These are phyloP conservation scores for Rattus rattus DNA, from an alignment of 2,113 vertebrate species.

Conservation along the genomic window DNA sequence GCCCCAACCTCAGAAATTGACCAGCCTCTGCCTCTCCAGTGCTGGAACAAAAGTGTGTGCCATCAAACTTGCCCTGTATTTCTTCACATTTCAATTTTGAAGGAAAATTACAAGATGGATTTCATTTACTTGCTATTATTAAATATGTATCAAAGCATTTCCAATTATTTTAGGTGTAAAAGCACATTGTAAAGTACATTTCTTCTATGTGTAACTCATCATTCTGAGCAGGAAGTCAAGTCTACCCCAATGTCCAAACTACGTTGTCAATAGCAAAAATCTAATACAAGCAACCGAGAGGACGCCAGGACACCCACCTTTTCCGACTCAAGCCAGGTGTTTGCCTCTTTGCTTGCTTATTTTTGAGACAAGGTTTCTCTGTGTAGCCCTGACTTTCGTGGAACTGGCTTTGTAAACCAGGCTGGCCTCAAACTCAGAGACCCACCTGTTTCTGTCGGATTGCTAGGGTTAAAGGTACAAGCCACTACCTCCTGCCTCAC, in stretches of 20 bases:
- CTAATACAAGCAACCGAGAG: neutral
- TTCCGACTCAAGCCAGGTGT: neutral
- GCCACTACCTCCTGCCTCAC: neutral
- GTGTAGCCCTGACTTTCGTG: neutral
- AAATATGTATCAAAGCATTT: neutral
- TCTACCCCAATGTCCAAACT: neutral
- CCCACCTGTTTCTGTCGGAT: neutral
- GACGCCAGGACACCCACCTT: neutral
- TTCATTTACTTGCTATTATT: conserved; percentile 36
- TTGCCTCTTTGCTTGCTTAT: neutral
- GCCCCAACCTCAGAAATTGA: neutral
- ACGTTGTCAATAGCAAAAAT: neutral
- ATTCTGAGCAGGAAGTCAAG: neutral
- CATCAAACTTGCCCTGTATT: neutral
- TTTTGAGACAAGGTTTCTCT: neutral
- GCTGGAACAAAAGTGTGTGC: neutral
- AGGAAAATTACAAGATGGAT: neutral
- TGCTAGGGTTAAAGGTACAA: neutral
- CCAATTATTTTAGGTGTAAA: neutral
- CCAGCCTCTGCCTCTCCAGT: neutral
- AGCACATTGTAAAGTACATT: neutral
- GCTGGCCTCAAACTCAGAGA: neutral
- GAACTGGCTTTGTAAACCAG: neutral
- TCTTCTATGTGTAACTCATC: neutral
- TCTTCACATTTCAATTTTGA: conserved; percentile 46